Evolutionary conservation across 2,888 invertebrate species (phyloP).

Genomic region (Diabrotica balteata): DNA sequence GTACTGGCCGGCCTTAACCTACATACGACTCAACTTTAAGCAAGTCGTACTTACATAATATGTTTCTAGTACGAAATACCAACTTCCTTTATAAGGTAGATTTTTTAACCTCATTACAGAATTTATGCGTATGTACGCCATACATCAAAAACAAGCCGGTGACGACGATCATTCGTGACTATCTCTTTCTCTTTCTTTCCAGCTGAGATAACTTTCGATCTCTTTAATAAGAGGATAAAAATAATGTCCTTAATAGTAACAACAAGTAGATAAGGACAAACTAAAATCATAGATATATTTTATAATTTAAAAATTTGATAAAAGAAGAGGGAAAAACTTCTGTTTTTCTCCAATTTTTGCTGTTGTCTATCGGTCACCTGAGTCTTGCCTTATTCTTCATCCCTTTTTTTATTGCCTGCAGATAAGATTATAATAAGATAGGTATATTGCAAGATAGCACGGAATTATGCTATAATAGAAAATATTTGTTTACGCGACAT

Average conservation of each 20-base stretch:
- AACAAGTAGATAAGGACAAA: not conserved
- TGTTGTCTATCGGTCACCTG: too few species aligned
- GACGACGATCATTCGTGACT: conserved; percentile 2
- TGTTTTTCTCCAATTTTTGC: too few species aligned
- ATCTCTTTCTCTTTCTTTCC: not conserved
- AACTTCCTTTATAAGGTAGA: conserved; percentile 54
- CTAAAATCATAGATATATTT: not conserved
- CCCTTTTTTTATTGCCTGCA: too few species aligned
- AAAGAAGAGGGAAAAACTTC: too few species aligned
- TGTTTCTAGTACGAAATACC: conserved; percentile 51
- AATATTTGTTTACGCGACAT: too few species aligned
- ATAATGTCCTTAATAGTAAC: not conserved
- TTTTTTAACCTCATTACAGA: conserved; percentile 48
- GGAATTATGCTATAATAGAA: too few species aligned
- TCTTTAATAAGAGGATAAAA: not conserved
- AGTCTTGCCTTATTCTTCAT: too few species aligned
- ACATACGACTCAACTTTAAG: conserved; percentile 52
- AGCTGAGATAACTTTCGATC: conserved; percentile 1
- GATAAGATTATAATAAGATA: too few species aligned
- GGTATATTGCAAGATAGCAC: too few species aligned
- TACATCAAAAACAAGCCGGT: conserved; percentile 26
- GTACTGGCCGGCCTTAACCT: conserved; percentile 54
- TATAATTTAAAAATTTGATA: not conserved
- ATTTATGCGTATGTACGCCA: conserved; percentile 38
- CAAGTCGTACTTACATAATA: conserved; percentile 51